Base-by-base conservation (phyloP, 2,113 vertebrate species). In the Equus przewalskii region DNA sequence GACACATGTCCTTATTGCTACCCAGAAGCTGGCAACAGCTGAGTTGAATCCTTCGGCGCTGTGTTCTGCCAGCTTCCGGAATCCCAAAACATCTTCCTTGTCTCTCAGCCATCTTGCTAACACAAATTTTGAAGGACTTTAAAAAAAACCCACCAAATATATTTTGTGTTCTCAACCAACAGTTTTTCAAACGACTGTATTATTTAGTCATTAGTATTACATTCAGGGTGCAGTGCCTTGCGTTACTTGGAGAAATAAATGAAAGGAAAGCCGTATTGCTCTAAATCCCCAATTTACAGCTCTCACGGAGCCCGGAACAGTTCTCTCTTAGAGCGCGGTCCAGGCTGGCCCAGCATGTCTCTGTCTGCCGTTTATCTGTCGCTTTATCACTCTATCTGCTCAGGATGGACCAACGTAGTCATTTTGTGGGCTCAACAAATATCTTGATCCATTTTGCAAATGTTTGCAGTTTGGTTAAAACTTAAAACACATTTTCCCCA, bases 401-500 rank as follows among this genome's bases (percentile, higher is more conserved):
- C 60, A 46, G 64, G 95, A 82, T 94, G 95, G 92, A 51, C 96
- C 95, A 56, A 78, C 92, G 67, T 56, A 21, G 62, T 93, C 94
- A 51, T 85, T 96, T 26, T 89, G 95, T 83, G 90, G 95, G 87
- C 95, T 95, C 87, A 13, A 93, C 94, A 90, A 95, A 85, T 89
- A 96, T 76, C 97, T 95, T 18, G 54, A 94, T 93, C 76, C 82
- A 13, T 90, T 94, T 94, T 67, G 96, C 12, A 64, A 91, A 94
- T 96, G 98, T 97, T 98, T 98, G 94, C 62, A 95, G 98, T 96
- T 98, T 96, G 97, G 91, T 88, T 94, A 92, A 97, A 98, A 98
- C 97, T 92, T 97, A 96, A 98, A 98, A 97, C 98, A 98, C 97
- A 98, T 98, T 98, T 98, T 96, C 97, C 96, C 84, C 90, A 96